Percentiles rank a stretch among this genome's conserved stretches.
These are phyloP conservation scores for Pristionchus fissidentatus DNA, from an alignment of 2,888 invertebrate species.

Conservation along the genomic window DNA sequence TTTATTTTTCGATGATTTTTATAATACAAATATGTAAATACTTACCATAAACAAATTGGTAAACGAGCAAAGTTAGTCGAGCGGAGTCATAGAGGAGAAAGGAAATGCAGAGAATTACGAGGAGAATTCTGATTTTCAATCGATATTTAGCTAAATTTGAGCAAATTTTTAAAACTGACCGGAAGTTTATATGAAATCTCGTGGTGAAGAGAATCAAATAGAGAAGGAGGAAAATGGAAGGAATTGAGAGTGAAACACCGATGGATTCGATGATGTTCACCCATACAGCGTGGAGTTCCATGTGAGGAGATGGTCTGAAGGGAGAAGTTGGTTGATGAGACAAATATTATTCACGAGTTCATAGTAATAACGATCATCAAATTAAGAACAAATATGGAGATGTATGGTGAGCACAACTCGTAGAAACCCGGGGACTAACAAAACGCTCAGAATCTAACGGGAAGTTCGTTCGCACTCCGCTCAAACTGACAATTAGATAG, in stretches of 20 bases:
- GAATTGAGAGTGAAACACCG: constrained; percentile 1
- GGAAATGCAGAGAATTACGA: not conserved
- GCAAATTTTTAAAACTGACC: not conserved
- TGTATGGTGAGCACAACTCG: no score
- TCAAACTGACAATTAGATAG: no score
- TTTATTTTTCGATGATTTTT: no score
- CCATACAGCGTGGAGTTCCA: not conserved
- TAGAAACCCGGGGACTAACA: no score
- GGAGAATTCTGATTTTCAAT: constrained; percentile 15
- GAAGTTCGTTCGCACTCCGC: no score
- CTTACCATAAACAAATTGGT: constrained; percentile 8
- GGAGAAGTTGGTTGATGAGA: no score
- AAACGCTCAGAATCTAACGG: no score
- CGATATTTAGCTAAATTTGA: no score
- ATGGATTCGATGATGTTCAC: not conserved
- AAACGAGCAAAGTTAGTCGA: not conserved
- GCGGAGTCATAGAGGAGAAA: constrained; percentile 29
- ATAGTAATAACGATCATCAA: no score
- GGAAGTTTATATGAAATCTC: constrained; percentile 19
- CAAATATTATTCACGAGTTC: no score
- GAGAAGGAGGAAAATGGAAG: constrained; percentile 32
- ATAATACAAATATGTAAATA: not conserved
- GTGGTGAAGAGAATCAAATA: not conserved
- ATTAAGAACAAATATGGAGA: no score
- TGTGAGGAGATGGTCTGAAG: no score